phyloP scores from a whole-genome alignment of 2,113 vertebrate species.

The Cettia cetti region DNA sequence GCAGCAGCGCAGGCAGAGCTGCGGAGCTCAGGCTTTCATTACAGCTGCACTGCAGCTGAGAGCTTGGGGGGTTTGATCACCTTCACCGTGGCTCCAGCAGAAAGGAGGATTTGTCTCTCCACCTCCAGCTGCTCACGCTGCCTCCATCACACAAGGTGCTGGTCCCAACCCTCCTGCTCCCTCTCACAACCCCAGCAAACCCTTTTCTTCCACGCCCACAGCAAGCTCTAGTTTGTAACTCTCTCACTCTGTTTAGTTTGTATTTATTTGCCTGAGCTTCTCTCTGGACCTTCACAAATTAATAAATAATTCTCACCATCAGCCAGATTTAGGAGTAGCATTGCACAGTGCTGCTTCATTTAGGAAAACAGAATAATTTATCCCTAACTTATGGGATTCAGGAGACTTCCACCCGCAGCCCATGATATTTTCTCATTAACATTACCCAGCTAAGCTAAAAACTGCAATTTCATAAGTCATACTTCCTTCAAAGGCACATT shows the following conservation, averaged over 20 bases:
- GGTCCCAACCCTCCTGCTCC: neutral
- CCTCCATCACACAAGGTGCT: neutral
- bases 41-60: neutral
- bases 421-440: slow-evolving; percentile 40
- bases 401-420: neutral
- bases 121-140: accelerated
- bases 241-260: neutral
- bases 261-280: neutral
- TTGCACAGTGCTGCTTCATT: neutral
- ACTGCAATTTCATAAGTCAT: slow-evolving; percentile 21
- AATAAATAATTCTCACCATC: neutral
- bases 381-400: slow-evolving; percentile 7
- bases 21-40: neutral
- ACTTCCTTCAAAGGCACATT: slow-evolving; percentile 22
- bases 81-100: neutral
- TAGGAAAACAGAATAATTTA: slow-evolving; percentile 42
- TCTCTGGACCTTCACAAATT: neutral
- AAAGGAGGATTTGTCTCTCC: neutral
- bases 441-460: slow-evolving; percentile 47
- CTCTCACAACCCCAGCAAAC: neutral
- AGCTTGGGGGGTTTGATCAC: neutral
- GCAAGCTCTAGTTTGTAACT: neutral
- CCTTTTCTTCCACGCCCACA: neutral
- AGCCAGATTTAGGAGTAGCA: neutral
- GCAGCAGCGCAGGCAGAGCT: neutral